A percentile compares a stretch with the other conserved stretches of the same genome.
These are phyloP conservation scores for Vulpes ferrilata DNA, from an alignment of 2,113 vertebrate species.

Conservation along the genomic window DNA sequence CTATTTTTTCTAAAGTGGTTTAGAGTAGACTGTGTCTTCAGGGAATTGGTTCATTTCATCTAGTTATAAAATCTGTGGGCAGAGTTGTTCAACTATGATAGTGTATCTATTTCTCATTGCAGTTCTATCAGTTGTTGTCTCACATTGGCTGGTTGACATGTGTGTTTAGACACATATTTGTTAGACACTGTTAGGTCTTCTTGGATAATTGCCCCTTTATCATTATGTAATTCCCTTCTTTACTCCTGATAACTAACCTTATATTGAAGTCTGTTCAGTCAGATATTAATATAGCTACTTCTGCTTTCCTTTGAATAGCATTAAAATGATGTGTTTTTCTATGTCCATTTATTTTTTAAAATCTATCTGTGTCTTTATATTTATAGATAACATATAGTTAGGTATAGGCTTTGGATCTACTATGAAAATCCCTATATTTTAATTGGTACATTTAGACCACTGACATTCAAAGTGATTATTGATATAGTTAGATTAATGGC, in stretches of 20 bases:
- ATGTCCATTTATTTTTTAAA: neutral
- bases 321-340: neutral
- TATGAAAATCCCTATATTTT: neutral
- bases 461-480: neutral
- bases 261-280: neutral
- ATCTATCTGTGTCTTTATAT: neutral
- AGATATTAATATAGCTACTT: neutral
- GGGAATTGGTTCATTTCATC: neutral
- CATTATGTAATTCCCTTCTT: neutral
- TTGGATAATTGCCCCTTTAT: neutral
- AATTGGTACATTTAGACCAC: neutral
- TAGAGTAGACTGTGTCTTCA: neutral
- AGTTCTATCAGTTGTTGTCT: neutral
- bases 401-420: neutral
- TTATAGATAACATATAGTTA: neutral
- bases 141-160: neutral
- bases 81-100: neutral
- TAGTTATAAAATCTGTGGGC: neutral
- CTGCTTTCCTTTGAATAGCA: neutral
- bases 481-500: neutral
- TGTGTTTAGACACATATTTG: neutral
- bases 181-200: neutral
- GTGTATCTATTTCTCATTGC: neutral
- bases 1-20: neutral
- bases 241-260: neutral